Evolutionary conservation across 1,140 invertebrate genomes (phyloP), one percentile per base, ranked within the genome.

Genomic region (Fopius arisanus): DNA sequence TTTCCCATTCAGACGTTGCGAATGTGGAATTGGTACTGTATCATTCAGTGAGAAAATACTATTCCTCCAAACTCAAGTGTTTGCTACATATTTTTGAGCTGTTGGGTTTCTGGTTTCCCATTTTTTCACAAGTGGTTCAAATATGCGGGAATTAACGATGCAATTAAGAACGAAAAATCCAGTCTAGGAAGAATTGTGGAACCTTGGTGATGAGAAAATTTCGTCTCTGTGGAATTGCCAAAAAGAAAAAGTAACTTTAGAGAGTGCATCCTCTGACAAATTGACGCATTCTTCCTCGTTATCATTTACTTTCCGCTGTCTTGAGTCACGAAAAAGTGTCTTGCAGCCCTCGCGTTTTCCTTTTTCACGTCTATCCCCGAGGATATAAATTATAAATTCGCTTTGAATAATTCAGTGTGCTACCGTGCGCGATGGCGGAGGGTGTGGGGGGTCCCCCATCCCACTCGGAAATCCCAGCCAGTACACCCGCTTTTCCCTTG

Each of bases 311-410:
- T 7, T 48, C 43, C 43, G 43, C 16, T 48, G 16, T 48, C 43
- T 48, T n/a, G 14, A 48, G 43, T 48, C 43, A 2, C 3, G 14
- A 1, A 16, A 48, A 48, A 48, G 43, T 19, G 16, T 12, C 16
- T 48, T 16, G 14, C 43, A 48, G n/a, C 43, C 43, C n/a, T 14
- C 43, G 43, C n/a, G 16, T 48, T 48, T 48, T 48, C 43, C 43
- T 48, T n/a, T 48, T 48, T 48, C 43, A 48, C 43, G 43, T 48
- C 16, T 48, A 48, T 48, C 43, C 43, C 43, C n/a, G 43, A 14
- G 43, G 43, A 48, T 48, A 48, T 48, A 48, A 48, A 48, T 48
- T 48, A 48, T 48, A 48, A 48, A 48, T 48, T 48, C 43, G 43
- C 43, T 48, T 48, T 48, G 43, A 48, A 48, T 48, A 48, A 48